Conservation (phyloP, 2,797 vertebrate genomes). For the Australoheros facetus region DNA sequence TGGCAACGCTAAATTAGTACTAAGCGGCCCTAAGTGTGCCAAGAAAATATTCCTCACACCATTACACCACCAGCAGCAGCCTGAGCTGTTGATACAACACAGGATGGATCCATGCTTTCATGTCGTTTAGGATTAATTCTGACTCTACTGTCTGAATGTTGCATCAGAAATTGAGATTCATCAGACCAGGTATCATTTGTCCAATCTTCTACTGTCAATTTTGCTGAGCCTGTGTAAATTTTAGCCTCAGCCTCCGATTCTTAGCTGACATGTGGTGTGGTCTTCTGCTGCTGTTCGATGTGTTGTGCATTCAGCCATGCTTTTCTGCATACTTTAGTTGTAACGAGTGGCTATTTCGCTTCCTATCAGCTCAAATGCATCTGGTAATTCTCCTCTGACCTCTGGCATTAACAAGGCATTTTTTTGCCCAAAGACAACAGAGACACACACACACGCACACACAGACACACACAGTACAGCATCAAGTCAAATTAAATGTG, state of each 20-base stretch:
- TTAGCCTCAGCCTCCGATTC: too few species aligned
- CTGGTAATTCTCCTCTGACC: not conserved
- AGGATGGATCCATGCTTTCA: not conserved
- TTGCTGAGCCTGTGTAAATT: rapidly evolving
- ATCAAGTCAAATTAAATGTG: too few species aligned
- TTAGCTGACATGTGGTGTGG: not conserved
- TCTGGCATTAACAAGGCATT: not conserved
- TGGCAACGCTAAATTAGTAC: not conserved
- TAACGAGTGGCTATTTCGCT: not conserved
- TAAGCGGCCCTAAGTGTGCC: not conserved
- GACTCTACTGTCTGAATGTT: too few species aligned
- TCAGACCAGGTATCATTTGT: not conserved
- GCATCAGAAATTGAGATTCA: too few species aligned
- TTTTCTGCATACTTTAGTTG: not conserved
- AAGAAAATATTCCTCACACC: not conserved
- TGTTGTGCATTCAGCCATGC: not conserved
- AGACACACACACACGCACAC: too few species aligned
- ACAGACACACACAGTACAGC: too few species aligned
- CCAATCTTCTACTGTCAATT: not conserved
- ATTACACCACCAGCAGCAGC: not conserved
- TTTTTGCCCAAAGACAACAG: too few species aligned
- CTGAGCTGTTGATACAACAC: not conserved
- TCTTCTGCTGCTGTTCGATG: not conserved
- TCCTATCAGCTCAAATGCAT: not conserved
- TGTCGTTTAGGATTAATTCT: too few species aligned